Evolutionary conservation across 2,888 invertebrate genomes (phyloP), one percentile per base, ranked within the genome.

Genomic region (Caenorhabditis macrosperma): DNA sequence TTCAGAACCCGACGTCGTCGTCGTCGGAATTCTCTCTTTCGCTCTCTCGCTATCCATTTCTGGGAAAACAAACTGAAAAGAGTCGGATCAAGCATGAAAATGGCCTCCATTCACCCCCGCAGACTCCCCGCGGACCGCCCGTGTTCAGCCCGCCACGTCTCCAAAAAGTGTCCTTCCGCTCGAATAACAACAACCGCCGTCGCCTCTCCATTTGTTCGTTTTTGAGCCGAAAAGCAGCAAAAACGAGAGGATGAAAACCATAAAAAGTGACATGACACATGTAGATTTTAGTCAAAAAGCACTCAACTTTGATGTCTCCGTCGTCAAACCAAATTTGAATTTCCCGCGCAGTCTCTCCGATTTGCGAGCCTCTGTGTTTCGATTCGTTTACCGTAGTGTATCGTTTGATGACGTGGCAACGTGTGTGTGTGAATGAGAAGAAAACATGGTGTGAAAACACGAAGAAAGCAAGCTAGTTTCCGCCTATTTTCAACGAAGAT

Each of bases 1-100:
- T 44, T 44, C n/a, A 4, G 10, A 17, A 44, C 20, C n/a, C n/a
- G n/a, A n/a, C n/a, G n/a, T n/a, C n/a, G n/a, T n/a, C n/a, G n/a
- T 44, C 44, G 44, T 28, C 26, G 28, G 28, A 52, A 26, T 17
- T n/a, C 2, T 44, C 44, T 44, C 17, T 9, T n/a, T 9, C 15
- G 9, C 12, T 38, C 38, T 5, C 15, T 38, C 15, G 5, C 33
- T 33, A 33, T 33, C 38, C 12, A 26, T 26, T 50, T 26, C 15
- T 24, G 15, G 35, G 5, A 57, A 38, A 57, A 57, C 57, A 57
- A 57, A 57, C 57, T 57, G 57, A 57, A 57, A 57, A 38, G 57
- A 57, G 38, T 35, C 35, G 57, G 57, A 57, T 57, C 57, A 57
- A 57, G 30, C 38, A 38, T 57, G 38, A 30, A 54, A 54, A 17